phyloP scores from a whole-genome alignment of 2,888 invertebrate species.

The Capitulum mitella region DNA sequence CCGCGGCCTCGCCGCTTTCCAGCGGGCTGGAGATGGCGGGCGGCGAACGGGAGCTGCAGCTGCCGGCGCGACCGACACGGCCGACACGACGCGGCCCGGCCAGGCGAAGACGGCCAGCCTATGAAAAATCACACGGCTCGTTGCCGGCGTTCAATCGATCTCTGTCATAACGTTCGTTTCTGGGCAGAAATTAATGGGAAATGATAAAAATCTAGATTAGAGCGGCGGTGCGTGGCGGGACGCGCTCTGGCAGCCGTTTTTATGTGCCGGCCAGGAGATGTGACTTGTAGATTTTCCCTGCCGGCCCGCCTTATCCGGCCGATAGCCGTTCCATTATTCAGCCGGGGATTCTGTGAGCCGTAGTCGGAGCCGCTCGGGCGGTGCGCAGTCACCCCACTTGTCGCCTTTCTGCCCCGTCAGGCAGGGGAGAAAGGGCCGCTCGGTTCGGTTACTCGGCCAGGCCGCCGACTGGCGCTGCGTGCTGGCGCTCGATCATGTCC shows the following conservation, averaged over 20 bases:
- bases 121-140: neutral
- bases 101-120: neutral
- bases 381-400: neutral
- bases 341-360: neutral
- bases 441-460: no score
- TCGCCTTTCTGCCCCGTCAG: neutral
- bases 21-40: neutral
- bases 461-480: no score
- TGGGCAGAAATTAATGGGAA: constrained; percentile 14
- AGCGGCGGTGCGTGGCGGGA: neutral
- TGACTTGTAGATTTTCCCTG: constrained; percentile 6
- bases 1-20: neutral
- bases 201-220: constrained; percentile 17
- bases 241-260: neutral
- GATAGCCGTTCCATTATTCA: constrained; percentile 4
- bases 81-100: neutral
- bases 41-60: neutral
- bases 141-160: neutral
- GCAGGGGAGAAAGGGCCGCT: neutral
- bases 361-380: neutral
- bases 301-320: neutral
- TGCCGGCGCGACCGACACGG: no score
- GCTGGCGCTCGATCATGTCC: no score
- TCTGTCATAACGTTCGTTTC: constrained; percentile 17
- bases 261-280: neutral